These are phyloP conservation scores for Heliocidaris erythrogramma DNA, from an alignment of 35 echinoderm and acorn worm species.

Conservation along the genomic window DNA sequence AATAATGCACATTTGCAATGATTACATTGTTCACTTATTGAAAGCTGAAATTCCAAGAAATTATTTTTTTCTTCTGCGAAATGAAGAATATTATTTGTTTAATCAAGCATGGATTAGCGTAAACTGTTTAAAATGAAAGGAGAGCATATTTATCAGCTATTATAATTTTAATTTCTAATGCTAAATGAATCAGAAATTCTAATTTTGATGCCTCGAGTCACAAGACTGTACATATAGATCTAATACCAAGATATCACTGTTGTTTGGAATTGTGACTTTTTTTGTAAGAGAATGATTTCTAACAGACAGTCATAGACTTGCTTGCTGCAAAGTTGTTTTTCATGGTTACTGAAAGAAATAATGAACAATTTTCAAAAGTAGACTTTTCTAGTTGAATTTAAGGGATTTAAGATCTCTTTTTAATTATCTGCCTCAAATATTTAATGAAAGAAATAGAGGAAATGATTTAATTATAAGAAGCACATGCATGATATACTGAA, in stretches of 20 bases:
- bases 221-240: background rate
- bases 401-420: too few species aligned
- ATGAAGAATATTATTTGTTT: background rate
- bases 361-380: background rate
- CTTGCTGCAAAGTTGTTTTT: too few species aligned
- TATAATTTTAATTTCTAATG: background rate
- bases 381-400: background rate
- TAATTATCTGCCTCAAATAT: background rate
- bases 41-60: background rate
- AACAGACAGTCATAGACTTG: background rate
- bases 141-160: background rate
- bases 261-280: background rate
- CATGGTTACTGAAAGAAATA: background rate
- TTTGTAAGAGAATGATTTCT: background rate
- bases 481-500: slow-evolving; percentile 1
- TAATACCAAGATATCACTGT: background rate
- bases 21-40: background rate
- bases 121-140: background rate
- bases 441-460: background rate
- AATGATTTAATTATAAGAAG: background rate
- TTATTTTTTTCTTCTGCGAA: too few species aligned
- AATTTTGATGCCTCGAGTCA: background rate
- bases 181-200: background rate
- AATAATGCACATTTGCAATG: background rate
- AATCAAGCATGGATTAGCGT: background rate